Percentiles rank a stretch among this genome's conserved stretches.
Conservation (phyloP, 2,113 vertebrate species). For the Notechis scutatus region DNA sequence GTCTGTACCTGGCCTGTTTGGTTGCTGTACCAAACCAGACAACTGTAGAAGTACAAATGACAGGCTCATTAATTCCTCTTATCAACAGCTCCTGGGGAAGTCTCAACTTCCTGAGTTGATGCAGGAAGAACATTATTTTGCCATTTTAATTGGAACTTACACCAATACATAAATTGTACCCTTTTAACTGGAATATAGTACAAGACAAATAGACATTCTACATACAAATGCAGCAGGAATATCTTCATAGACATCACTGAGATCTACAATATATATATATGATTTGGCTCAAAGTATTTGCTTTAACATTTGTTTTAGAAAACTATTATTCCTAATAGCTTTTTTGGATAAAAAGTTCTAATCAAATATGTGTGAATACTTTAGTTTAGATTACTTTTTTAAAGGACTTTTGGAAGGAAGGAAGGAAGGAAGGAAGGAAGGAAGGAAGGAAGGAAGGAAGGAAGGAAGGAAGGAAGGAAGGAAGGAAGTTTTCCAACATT, state of each 20-base stretch:
- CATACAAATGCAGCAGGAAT: neutral
- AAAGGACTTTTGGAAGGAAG: neutral
- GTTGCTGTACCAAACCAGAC: neutral
- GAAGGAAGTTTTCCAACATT: neutral
- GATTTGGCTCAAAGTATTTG: conserved; percentile 40
- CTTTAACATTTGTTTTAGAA: conserved; percentile 38
- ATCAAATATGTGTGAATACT: neutral
- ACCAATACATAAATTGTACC: neutral
- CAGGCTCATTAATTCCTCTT: neutral
- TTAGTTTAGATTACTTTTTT: neutral
- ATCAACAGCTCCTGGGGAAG: neutral
- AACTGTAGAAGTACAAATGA: neutral
- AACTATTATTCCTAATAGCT: conserved; percentile 10
- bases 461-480: no score
- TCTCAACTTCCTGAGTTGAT: neutral
- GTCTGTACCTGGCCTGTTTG: neutral
- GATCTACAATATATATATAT: neutral
- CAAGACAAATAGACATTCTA: neutral
- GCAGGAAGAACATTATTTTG: neutral
- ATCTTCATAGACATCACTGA: neutral
- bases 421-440: no score
- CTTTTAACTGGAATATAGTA: neutral
- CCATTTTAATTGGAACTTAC: neutral
- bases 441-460: no score
- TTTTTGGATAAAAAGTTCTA: neutral